phyloP scores from a whole-genome alignment of 1,140 invertebrate genomes.

The Aphelenchoides besseyi region DNA sequence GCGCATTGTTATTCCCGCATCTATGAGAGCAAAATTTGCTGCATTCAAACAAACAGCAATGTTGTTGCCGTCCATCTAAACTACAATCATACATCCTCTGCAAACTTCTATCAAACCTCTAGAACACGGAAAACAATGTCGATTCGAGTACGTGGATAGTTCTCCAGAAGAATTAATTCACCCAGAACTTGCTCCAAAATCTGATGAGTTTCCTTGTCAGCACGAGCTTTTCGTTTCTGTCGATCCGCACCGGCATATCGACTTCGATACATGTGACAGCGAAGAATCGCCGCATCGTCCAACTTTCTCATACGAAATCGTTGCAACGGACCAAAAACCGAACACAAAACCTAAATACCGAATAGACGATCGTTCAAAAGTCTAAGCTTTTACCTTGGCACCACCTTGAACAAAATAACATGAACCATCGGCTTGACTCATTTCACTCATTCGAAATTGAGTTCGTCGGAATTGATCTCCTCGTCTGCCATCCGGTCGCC shows the following conservation, averaged over 20 bases:
- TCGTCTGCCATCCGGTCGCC: slow-evolving; percentile 12
- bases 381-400: slow-evolving; percentile 1
- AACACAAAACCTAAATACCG: slow-evolving; percentile 11
- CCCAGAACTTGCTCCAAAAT: slow-evolving; percentile 5
- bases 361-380: not conserved
- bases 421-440: slow-evolving; percentile 21
- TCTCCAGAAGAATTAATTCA: slow-evolving; percentile 7
- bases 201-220: slow-evolving; percentile 10
- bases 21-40: slow-evolving; percentile 44
- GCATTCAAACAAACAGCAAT: slow-evolving; percentile 47
- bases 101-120: not conserved
- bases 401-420: slow-evolving; percentile 18
- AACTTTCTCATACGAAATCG: slow-evolving; percentile 16
- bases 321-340: slow-evolving; percentile 22
- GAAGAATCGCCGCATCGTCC: slow-evolving; percentile 14
- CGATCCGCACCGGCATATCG: slow-evolving; percentile 5
- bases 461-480: not conserved
- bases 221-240: slow-evolving; percentile 4
- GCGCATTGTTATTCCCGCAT: slow-evolving; percentile 45
- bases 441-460: not conserved
- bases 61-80: slow-evolving; percentile 44
- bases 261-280: slow-evolving; percentile 17
- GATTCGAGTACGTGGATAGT: slow-evolving; percentile 17
- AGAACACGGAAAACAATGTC: slow-evolving; percentile 18
- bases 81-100: not conserved